Percentiles rank a stretch among this genome's conserved stretches.
Conservation (phyloP, 2,113 vertebrate genomes). For the Pardalotus punctatus region DNA sequence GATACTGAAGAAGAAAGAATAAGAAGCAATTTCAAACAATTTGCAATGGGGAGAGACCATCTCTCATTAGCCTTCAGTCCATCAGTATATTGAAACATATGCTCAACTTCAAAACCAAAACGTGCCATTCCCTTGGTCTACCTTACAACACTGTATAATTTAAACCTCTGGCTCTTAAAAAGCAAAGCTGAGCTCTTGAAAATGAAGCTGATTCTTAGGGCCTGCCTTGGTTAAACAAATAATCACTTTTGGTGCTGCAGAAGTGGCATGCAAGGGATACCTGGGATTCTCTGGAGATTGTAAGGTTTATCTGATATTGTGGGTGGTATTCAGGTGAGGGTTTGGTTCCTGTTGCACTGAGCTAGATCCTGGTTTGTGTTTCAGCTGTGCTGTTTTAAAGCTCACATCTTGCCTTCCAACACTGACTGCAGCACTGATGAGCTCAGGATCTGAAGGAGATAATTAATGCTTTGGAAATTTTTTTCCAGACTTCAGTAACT, state of each 20-base stretch:
- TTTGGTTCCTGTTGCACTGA: background rate
- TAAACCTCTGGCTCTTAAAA: background rate
- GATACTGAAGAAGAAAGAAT: background rate
- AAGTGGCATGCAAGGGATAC: background rate
- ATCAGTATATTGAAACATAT: background rate
- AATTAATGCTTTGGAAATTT: background rate
- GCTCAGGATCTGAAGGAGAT: background rate
- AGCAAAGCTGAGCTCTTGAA: background rate
- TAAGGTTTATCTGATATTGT: background rate
- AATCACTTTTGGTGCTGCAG: background rate
- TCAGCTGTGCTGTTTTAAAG: background rate
- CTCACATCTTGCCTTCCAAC: background rate
- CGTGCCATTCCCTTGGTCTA: background rate
- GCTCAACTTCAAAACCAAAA: background rate
- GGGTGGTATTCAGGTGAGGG: background rate
- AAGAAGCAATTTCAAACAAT: background rate
- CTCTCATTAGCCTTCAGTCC: background rate
- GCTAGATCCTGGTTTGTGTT: background rate
- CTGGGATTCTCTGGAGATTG: background rate
- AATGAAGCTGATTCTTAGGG: background rate
- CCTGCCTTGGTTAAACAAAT: background rate
- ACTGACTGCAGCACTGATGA: background rate
- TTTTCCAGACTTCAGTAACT: background rate
- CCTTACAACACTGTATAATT: background rate
- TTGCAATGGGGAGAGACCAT: background rate